Conservation (phyloP, 1,140 invertebrate species). For the Drosophila orosa region DNA sequence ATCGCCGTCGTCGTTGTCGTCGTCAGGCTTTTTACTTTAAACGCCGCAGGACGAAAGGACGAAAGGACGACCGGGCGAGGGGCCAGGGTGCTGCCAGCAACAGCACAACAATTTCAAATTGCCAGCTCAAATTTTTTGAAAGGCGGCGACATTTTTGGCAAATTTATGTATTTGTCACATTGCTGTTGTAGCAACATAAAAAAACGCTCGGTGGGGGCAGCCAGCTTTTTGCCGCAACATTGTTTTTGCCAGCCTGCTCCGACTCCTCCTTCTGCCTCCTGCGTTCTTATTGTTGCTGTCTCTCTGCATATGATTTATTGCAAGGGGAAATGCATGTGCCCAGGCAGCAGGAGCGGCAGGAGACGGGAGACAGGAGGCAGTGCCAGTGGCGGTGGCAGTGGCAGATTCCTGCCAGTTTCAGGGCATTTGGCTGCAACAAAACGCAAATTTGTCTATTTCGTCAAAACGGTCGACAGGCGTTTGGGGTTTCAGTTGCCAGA, state of each 20-base stretch:
- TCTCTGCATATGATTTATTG: slow-evolving; percentile 81
- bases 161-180: slow-evolving; percentile 83
- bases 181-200: slow-evolving; percentile 51
- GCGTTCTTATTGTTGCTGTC: slow-evolving; percentile 71
- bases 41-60: slow-evolving; percentile 41
- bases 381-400: slow-evolving; percentile 8
- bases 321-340: slow-evolving; percentile 74
- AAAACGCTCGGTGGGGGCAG: slow-evolving; percentile 39
- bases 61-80: slow-evolving; percentile 3
- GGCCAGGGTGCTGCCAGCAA: slow-evolving; percentile 17
- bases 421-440: slow-evolving; percentile 78
- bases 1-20: slow-evolving; percentile 26
- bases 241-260: slow-evolving; percentile 59
- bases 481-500: slow-evolving; percentile 48
- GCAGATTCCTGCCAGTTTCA: slow-evolving; percentile 52
- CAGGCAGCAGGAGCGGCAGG: slow-evolving; percentile 20
- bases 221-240: slow-evolving; percentile 75
- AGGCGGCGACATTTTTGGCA: slow-evolving; percentile 83
- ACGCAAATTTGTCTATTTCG: slow-evolving; percentile 83
- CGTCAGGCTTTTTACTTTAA: slow-evolving; percentile 64
- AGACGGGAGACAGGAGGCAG: slow-evolving; percentile 7
- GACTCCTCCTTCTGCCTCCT: slow-evolving; percentile 12
- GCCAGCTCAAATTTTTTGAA: slow-evolving; percentile 80
- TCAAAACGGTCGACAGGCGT: slow-evolving; percentile 79
- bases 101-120: slow-evolving; percentile 74